Base-by-base conservation (phyloP, 1,140 invertebrate species). In the Vollenhovia emeryi region DNA sequence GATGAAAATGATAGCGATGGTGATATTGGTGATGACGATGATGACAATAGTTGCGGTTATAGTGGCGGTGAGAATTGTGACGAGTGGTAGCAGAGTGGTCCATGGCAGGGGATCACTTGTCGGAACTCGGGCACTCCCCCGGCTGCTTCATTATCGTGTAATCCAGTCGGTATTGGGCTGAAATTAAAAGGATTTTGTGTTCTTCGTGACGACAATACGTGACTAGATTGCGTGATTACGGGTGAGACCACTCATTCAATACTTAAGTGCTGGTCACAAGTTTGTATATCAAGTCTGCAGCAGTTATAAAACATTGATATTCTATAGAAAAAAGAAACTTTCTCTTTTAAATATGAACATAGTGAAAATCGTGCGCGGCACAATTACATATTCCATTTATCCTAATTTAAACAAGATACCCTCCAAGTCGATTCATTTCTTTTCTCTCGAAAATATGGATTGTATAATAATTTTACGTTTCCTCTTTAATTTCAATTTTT, bases 101-200 rank as follows among this genome's bases (percentile, higher is more conserved):
- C 92, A 78, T 92, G 91, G 92, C 93, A 94, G 93, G 92, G 92
- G 93, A 95, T 95, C 94, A 95, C 94, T 95, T 95, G 91, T 95
- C 95, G 86, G 93, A 93, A 92, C 90, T 94, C 87, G 93, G 92
- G 80, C 93, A 94, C 85, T 95, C 94, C 90, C 93, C 93, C 87
- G 93, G 88, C 86, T 94, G 94, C 91, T 95, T 95, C 91, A 93
- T 92, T 91, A 94, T 93, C 84, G 92, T 91, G 86, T 95, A 95
- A 89, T 95, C 95, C 87, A 95, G 86, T 83, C 94, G 93, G 86
- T 95, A 95, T 86, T 94, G 93, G 86, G 94, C 95, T 95, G 94
- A 91, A 95, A 95, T 88, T 90, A 89, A 79, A 84, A 76, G 55
- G 30, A 60, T 52, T 50, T 21, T 27, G 57, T 69, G 76, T 71